Percentiles rank a stretch among this genome's conserved stretches.
These are phyloP conservation scores for Rhipidura dahli DNA, from an alignment of 2,113 vertebrate genomes.

Conservation along the genomic window DNA sequence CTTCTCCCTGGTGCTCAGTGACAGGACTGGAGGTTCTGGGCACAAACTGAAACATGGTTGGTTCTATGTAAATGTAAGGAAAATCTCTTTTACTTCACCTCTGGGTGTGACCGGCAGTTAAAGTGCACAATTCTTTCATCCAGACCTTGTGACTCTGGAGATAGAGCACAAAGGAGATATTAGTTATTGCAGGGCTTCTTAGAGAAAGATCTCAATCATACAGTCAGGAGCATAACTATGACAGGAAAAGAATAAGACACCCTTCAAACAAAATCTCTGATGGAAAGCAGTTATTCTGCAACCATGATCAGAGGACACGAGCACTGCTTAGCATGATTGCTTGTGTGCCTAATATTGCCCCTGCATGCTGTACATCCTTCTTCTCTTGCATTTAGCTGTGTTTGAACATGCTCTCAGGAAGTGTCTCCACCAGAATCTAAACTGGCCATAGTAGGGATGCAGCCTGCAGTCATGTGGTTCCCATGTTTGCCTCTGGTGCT, in stretches of 20 bases:
- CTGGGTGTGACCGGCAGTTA: not conserved
- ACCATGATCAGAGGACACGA: not conserved
- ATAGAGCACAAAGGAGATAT: not conserved
- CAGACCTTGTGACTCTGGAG: not conserved
- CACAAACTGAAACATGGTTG: not conserved
- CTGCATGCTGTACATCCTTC: not conserved
- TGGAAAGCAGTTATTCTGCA: not conserved
- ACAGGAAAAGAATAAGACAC: not conserved
- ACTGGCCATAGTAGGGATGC: not conserved
- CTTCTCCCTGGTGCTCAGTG: not conserved
- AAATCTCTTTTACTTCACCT: not conserved
- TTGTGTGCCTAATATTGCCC: not conserved
- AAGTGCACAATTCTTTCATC: not conserved
- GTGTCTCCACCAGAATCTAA: not conserved
- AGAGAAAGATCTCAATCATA: not conserved
- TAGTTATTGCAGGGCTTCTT: not conserved
- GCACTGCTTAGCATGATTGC: not conserved
- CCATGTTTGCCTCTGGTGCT: not conserved
- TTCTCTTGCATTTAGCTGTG: not conserved
- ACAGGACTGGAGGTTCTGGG: not conserved
- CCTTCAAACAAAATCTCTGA: not conserved
- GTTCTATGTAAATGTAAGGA: not conserved
- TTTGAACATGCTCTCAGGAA: not conserved
- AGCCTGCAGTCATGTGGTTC: not conserved
- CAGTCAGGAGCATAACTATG: not conserved